Conservation (phyloP, 2,797 vertebrate genomes). For the Monodelphis domestica region DNA sequence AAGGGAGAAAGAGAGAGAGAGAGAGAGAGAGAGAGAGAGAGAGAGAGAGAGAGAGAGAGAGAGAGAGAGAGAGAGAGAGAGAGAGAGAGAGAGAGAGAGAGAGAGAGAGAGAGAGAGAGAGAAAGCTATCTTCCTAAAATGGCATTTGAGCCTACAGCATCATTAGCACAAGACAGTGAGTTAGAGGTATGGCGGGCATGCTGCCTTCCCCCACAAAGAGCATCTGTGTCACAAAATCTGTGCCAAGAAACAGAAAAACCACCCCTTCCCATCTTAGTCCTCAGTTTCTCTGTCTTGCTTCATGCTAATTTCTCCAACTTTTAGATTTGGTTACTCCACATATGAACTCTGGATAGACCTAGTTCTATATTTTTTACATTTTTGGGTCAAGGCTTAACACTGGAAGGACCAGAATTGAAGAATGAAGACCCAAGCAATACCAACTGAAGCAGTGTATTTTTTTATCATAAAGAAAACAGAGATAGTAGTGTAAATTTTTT, state of each 20-base stretch:
- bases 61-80: too few relatives aligned
- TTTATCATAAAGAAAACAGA: not conserved
- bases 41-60: too few relatives aligned
- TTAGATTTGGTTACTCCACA: not conserved
- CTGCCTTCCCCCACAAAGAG: not conserved
- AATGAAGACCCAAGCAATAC: not conserved
- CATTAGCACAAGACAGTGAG: not conserved
- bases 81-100: too few relatives aligned
- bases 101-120: too few relatives aligned
- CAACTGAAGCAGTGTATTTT: not conserved
- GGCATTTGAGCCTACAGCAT: too few relatives aligned
- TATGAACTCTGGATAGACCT: not conserved
- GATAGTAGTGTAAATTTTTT: not conserved
- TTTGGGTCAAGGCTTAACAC: not conserved
- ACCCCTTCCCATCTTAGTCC: not conserved
- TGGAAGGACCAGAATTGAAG: not conserved
- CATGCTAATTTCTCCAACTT: rapidly evolving
- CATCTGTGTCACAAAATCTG: not conserved
- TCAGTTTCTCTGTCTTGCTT: not conserved
- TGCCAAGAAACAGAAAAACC: not conserved
- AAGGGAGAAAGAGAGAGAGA: too few relatives aligned
- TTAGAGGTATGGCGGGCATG: not conserved
- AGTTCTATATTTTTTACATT: not conserved
- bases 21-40: too few relatives aligned
- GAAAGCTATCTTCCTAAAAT: not conserved